Evolutionary conservation across 2,888 invertebrate genomes (phyloP).

Genomic region (Epistrophe grossulariae): DNA sequence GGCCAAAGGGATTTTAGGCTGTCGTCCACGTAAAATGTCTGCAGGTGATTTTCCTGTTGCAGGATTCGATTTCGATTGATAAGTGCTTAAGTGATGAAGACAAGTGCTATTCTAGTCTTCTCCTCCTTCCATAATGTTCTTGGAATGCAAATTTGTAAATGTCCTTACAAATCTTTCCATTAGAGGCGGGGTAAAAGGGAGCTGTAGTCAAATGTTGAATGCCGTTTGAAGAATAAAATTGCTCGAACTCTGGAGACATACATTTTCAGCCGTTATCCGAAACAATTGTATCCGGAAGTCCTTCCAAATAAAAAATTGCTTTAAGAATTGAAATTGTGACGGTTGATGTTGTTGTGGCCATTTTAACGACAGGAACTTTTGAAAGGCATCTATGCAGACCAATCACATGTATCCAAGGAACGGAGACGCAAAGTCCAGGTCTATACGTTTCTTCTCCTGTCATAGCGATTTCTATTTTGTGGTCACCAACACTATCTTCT

Average conservation of each 20-base stretch:
- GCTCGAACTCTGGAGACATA: not conserved
- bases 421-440: slow-evolving; percentile 29
- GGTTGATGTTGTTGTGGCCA: slow-evolving; percentile 19
- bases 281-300: slow-evolving; percentile 41
- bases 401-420: slow-evolving; percentile 28
- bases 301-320: slow-evolving; percentile 34
- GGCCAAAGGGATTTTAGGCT: no score
- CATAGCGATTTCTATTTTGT: no score
- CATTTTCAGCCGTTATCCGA: slow-evolving; percentile 46
- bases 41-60: no score
- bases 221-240: slow-evolving; percentile 40
- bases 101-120: not conserved
- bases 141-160: slow-evolving; percentile 54
- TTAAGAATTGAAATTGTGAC: slow-evolving; percentile 14
- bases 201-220: slow-evolving; percentile 77
- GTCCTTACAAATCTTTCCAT: slow-evolving; percentile 72
- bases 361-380: slow-evolving; percentile 43
- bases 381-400: slow-evolving; percentile 33
- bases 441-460: slow-evolving; percentile 26
- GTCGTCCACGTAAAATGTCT: no score
- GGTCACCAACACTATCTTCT: not conserved
- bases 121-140: slow-evolving; percentile 44
- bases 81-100: no score
- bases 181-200: slow-evolving; percentile 76
- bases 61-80: no score